phyloP scores from a whole-genome alignment of 92 coral and sea anemone species.

The Pocillopora meandrina region DNA sequence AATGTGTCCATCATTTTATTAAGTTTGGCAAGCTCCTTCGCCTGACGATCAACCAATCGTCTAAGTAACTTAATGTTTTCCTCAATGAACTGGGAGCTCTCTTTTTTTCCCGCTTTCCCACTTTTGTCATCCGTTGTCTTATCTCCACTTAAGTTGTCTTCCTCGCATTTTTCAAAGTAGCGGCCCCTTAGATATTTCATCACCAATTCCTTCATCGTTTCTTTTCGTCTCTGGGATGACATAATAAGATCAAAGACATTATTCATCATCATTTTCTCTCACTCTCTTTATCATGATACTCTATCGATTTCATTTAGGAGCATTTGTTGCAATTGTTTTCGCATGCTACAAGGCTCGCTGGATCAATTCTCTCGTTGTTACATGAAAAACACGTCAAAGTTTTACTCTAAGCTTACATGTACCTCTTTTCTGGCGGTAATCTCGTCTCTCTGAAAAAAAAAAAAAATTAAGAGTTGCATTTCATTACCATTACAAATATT shows the following conservation, averaged over 20 bases:
- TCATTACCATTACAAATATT: too few relatives aligned
- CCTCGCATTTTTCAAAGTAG: neutral
- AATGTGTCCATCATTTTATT: neutral
- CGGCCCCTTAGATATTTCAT: conserved; percentile 11
- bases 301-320: neutral
- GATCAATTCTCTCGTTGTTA: too few relatives aligned
- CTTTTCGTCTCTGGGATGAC: neutral
- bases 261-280: too few relatives aligned
- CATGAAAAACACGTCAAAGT: neutral
- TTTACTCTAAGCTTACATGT: neutral
- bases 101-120: neutral
- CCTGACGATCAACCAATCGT: neutral
- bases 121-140: neutral
- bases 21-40: conserved; percentile 19
- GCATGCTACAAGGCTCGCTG: too few relatives aligned
- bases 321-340: neutral
- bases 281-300: too few relatives aligned
- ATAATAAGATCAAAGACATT: neutral
- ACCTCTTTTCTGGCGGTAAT: neutral
- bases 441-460: neutral
- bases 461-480: too few relatives aligned
- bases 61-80: conserved; percentile 14
- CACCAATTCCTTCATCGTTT: conserved; percentile 19
- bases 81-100: neutral
- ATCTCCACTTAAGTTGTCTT: neutral